These are phyloP conservation scores for Sparus aurata DNA, from an alignment of 2,797 vertebrate genomes.

Conservation along the genomic window DNA sequence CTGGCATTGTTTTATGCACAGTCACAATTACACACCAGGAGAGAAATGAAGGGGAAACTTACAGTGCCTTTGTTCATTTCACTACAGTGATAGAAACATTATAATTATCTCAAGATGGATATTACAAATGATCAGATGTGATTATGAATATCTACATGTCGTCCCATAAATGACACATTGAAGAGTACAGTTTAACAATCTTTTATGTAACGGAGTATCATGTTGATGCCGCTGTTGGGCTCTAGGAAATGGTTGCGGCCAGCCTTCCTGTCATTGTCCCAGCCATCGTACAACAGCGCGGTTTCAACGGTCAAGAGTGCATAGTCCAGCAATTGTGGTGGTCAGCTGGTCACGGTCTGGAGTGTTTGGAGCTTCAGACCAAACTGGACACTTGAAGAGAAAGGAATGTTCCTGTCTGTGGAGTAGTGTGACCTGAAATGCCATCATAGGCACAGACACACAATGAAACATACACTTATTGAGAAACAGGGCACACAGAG, in stretches of 20 bases:
- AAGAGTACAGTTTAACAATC: neutral
- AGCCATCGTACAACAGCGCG: conserved; percentile 48
- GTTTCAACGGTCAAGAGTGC: conserved; percentile 59
- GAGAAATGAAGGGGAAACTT: conserved; percentile 15
- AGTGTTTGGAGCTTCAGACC: conserved; percentile 38
- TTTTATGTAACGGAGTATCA: neutral
- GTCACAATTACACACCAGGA: conserved; percentile 13
- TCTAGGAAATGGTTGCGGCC: conserved; percentile 64
- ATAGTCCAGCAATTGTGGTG: conserved; percentile 63
- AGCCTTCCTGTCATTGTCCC: conserved; percentile 68
- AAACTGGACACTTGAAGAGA: conserved; percentile 54
- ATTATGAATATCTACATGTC: neutral
- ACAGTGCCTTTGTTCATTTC: neutral
- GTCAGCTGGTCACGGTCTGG: conserved; percentile 51
- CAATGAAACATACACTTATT: neutral
- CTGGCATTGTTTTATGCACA: conserved; percentile 11
- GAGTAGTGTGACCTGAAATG: conserved; percentile 56
- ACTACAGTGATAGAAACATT: neutral
- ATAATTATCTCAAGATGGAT: neutral
- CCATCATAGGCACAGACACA: conserved; percentile 7
- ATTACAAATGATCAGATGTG: neutral
- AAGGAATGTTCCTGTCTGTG: conserved; percentile 70
- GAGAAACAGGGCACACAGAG: neutral
- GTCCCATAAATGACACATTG: conserved; percentile 10
- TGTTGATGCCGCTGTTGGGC: conserved; percentile 34